These are phyloP conservation scores for Vicugna pacos DNA, from an alignment of 2,113 vertebrate species.

Conservation along the genomic window DNA sequence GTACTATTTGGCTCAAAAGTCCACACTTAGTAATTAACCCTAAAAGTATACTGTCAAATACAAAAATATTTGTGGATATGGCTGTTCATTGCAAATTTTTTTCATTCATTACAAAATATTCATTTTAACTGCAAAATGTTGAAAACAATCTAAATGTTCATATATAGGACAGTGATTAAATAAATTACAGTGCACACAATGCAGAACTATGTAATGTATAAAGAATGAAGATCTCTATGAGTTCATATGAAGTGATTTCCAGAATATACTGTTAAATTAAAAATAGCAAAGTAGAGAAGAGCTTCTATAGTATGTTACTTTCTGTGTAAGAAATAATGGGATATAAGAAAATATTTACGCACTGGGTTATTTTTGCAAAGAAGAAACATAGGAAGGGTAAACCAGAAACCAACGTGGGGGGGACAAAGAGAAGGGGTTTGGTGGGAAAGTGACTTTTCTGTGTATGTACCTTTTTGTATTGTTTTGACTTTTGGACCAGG, in stretches of 20 bases:
- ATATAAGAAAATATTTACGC: no score
- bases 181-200: not conserved
- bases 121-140: no score
- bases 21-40: no score
- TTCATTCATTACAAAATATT: no score
- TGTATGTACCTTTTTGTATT: not conserved
- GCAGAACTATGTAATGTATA: not conserved
- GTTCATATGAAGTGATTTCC: not conserved
- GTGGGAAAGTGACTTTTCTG: no score
- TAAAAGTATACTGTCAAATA: not conserved
- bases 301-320: no score
- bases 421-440: not conserved
- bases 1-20: not conserved
- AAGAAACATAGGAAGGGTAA: no score
- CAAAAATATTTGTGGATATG: not conserved
- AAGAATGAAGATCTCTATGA: not conserved
- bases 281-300: not conserved
- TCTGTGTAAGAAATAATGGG: no score
- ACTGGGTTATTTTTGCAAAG: no score
- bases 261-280: not conserved
- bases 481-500: not conserved
- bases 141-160: no score
- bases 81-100: not conserved
- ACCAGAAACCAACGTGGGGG: not conserved
- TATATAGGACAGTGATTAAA: not conserved